Conservation (phyloP, 2,113 vertebrate genomes). For the Lepisosteus oculatus region DNA sequence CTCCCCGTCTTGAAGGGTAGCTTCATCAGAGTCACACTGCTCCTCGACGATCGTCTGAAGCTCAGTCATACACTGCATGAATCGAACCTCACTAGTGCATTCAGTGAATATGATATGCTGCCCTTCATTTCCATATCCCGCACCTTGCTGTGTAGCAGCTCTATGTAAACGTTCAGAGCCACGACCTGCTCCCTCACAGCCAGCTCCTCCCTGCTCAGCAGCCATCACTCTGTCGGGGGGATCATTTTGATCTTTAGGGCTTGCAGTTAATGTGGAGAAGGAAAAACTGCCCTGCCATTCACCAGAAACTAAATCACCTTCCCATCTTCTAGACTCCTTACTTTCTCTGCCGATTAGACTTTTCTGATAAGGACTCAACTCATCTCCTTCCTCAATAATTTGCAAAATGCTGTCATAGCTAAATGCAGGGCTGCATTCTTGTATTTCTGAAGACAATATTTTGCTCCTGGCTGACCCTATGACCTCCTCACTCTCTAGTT, state of each 20-base stretch:
- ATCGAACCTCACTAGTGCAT: not conserved
- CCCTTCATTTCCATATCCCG: not conserved
- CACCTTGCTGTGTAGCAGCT: not conserved
- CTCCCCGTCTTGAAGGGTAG: not conserved
- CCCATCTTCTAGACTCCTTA: not conserved
- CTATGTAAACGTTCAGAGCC: not conserved
- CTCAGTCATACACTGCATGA: no score
- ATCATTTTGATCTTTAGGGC: not conserved
- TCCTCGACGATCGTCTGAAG: not conserved
- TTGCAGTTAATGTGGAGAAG: not conserved
- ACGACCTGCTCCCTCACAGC: not conserved
- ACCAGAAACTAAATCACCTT: not conserved
- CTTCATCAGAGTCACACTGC: not conserved
- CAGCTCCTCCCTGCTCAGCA: not conserved
- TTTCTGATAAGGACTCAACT: not conserved
- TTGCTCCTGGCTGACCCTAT: not conserved
- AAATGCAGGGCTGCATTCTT: not conserved
- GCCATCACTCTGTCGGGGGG: not conserved
- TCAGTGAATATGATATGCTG: not conserved
- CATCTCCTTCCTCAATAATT: slow-evolving; percentile 18
- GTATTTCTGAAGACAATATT: not conserved
- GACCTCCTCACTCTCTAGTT: no score
- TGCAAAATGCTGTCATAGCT: not conserved
- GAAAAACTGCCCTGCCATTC: not conserved
- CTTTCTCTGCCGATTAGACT: not conserved